Evolutionary conservation across 2,797 vertebrate species (phyloP).

Genomic region (Cephalopachus bancanus): DNA sequence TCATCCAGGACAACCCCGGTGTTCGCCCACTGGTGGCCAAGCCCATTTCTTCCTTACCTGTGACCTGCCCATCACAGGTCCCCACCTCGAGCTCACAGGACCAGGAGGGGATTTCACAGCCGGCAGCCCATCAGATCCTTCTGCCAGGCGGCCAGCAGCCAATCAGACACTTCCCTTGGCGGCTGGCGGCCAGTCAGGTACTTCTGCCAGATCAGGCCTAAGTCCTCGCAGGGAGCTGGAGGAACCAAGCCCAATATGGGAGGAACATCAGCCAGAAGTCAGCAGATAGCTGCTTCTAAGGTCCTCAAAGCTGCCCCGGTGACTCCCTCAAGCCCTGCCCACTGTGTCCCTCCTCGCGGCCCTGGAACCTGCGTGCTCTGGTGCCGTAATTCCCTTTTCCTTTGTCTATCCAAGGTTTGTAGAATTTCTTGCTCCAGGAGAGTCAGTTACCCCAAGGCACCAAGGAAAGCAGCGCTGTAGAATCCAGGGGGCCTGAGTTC

Average conservation of each 20-base stretch:
- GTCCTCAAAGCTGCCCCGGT: neutral
- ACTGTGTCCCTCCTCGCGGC: neutral
- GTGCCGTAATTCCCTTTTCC: neutral
- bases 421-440: neutral
- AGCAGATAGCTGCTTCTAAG: neutral
- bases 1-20: neutral
- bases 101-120: neutral
- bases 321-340: neutral
- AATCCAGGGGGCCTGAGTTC: neutral
- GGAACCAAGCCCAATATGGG: neutral
- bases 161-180: neutral
- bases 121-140: no score
- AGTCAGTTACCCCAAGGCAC: neutral
- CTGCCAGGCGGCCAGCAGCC: neutral
- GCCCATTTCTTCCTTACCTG: neutral
- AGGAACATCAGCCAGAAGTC: neutral
- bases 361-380: neutral
- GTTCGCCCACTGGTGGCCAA: neutral
- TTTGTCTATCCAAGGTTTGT: neutral
- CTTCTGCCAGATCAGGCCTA: neutral
- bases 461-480: neutral
- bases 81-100: neutral
- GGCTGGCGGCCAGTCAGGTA: no score
- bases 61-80: neutral
- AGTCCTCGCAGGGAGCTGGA: neutral